These are phyloP conservation scores for Sorex araneus DNA, from an alignment of 2,113 vertebrate genomes.

Conservation along the genomic window DNA sequence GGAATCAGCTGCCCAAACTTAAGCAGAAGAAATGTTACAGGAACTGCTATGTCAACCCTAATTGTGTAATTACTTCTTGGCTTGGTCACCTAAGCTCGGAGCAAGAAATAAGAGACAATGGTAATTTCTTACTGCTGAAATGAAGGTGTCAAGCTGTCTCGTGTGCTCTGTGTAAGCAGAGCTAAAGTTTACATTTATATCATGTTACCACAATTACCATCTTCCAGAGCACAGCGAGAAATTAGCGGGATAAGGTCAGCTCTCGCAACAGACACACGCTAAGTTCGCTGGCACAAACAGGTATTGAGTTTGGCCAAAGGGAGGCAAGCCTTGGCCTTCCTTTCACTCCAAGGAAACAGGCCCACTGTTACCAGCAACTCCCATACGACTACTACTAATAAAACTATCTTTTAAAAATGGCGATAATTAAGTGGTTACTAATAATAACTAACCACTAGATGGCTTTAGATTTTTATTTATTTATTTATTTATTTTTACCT, in stretches of 20 bases:
- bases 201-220: constrained; percentile 84
- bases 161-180: constrained; percentile 80
- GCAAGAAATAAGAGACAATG: constrained; percentile 87
- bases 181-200: constrained; percentile 86
- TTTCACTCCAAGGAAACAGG: no score
- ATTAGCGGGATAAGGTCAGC: constrained; percentile 59
- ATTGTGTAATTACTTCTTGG: constrained; percentile 92
- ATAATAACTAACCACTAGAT: constrained; percentile 54
- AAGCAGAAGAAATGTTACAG: constrained; percentile 87
- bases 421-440: not conserved
- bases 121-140: constrained; percentile 87
- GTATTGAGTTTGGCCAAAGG: not conserved
- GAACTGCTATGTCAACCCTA: constrained; percentile 89
- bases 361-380: not conserved
- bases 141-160: constrained; percentile 87
- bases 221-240: constrained; percentile 77
- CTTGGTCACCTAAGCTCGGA: constrained; percentile 88
- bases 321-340: not conserved
- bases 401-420: not conserved
- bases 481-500: not conserved
- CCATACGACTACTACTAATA: not conserved
- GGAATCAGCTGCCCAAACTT: constrained; percentile 81
- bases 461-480: constrained; percentile 64
- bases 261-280: constrained; percentile 26
- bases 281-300: constrained; percentile 37